phyloP scores from a whole-genome alignment of 2,113 vertebrate species.

The Brienomyrus longianalis region DNA sequence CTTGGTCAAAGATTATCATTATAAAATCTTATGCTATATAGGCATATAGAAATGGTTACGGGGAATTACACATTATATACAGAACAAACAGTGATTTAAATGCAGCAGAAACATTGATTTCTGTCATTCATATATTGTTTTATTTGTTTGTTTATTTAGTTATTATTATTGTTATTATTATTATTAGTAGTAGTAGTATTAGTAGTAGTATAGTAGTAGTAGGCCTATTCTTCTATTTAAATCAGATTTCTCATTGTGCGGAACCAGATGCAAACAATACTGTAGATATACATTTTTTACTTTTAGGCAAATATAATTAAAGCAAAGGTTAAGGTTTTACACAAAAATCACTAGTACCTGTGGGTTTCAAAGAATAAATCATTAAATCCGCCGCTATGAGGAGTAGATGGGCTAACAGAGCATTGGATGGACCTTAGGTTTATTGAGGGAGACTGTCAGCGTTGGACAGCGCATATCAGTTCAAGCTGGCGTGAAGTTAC shows the following conservation, averaged over 20 bases:
- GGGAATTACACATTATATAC: neutral
- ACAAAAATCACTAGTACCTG: neutral
- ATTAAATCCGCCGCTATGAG: neutral
- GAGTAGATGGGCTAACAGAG: conserved; percentile 16
- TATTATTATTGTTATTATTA: neutral
- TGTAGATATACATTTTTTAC: neutral
- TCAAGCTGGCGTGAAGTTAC: neutral
- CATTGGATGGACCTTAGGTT: conserved; percentile 19
- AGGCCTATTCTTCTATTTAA: neutral
- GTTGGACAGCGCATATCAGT: neutral
- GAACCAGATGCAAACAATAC: neutral
- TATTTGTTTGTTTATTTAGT: neutral
- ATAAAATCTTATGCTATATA: neutral
- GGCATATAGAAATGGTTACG: neutral
- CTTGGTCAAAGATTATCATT: neutral
- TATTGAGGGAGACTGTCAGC: neutral
- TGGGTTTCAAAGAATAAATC: neutral
- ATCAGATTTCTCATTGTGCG: neutral
- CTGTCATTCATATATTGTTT: no score
- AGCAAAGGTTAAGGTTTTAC: neutral
- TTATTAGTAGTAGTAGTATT: neutral
- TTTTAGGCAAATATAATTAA: neutral
- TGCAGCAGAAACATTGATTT: neutral
- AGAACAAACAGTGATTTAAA: neutral
- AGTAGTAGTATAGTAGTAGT: neutral